Base-by-base conservation (phyloP, 1,140 invertebrate species). In the Triops longicaudatus region DNA sequence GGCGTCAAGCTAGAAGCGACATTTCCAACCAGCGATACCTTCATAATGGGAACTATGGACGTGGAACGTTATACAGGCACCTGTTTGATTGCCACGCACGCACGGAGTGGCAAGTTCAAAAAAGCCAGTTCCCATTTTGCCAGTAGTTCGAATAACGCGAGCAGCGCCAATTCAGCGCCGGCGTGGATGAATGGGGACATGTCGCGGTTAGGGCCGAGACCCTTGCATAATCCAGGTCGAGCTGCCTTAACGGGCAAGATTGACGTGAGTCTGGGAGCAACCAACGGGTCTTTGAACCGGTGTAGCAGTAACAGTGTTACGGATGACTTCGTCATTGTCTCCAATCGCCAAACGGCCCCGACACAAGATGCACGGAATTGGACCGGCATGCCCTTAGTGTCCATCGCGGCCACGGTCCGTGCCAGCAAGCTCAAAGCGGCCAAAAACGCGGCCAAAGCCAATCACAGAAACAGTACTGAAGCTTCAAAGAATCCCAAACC, bases 371-470 rank as follows among this genome's bases (percentile, higher is more conserved):
- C 72, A 26, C 41, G 71, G 6, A 78, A 78, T 73, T 91, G 90
- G 88, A 87, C 90, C 9, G 90, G 90, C 77, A 87, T 89, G 76
- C 90, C 90, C 10, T 86, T 91, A 28, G 89, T 92, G 80, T 91
- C 90, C 26, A 90, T 87, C 31, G 83, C 83, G 26, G 83, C 84
- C 1, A 82, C 81, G 72, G 82, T 83, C 0, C 80, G 84, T 37
- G 80, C 78, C n/a, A 77, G 74, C 14, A 50, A 63, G 50, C 50
- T 63, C 17, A 63, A 63, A 75, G 17, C 79, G 71, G 28, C 78
- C 27, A 31, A 63, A 72, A 43, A 76, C 44, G 74, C 74, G 17
- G 1, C 74, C 14, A 75, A 75, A 50, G 37, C 50, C 50, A 10
- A 63, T 63, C 50, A 75, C 37, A 41, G 44, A 43, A 75, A 50